These are phyloP conservation scores for Anticlea derivata DNA, from an alignment of 2,888 invertebrate genomes.

Conservation along the genomic window DNA sequence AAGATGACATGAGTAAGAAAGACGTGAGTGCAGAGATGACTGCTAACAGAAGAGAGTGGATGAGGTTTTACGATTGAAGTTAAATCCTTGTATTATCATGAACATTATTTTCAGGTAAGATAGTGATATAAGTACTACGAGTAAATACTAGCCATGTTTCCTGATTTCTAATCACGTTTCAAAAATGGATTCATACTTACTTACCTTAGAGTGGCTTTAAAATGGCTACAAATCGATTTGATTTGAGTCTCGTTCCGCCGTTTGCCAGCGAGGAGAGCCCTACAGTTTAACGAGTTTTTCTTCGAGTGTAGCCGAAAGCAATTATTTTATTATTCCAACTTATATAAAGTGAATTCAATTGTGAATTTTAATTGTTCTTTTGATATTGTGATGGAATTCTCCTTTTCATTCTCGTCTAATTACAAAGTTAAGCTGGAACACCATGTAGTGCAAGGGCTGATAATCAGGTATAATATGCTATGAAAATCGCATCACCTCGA, in stretches of 20 bases:
- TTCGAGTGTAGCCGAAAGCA: constrained; percentile 59
- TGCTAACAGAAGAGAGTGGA: no score
- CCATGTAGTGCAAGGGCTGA: no score
- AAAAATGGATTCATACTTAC: neutral
- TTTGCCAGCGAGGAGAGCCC: constrained; percentile 54
- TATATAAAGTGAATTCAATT: constrained; percentile 51
- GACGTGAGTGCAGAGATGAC: no score
- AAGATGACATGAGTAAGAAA: no score
- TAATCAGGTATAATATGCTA: no score
- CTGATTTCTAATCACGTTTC: neutral
- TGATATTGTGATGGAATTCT: constrained; percentile 9
- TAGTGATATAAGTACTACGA: no score
- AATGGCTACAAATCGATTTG: constrained; percentile 33
- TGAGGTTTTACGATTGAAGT: no score
- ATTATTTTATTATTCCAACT: constrained; percentile 62
- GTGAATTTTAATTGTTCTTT: constrained; percentile 56
- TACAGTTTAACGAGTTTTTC: constrained; percentile 74
- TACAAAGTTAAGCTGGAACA: neutral
- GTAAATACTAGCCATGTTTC: no score
- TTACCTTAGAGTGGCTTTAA: neutral
- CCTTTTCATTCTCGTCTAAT: constrained; percentile 5
- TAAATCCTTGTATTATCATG: no score
- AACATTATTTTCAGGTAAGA: no score
- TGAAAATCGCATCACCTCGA: no score
- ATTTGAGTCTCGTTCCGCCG: constrained; percentile 36